Base-by-base conservation (phyloP, 2,888 invertebrate species). In the Mesorhabditis belari region DNA sequence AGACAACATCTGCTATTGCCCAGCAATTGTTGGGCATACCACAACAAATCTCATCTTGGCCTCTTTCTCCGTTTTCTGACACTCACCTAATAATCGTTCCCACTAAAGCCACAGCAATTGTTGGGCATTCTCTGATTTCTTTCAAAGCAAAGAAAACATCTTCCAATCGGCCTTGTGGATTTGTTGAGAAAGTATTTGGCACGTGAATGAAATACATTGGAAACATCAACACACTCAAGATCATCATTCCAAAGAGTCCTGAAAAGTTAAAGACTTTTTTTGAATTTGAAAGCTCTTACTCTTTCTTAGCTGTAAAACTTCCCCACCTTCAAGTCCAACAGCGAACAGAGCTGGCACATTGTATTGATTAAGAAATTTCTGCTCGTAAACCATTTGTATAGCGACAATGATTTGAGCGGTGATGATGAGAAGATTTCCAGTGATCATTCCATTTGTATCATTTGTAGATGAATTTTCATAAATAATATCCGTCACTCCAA, bases 281-380 rank as follows among this genome's bases (percentile, higher is more conserved):
- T 21, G 19, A 2, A n/a, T n/a, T n/a, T n/a, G n/a, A n/a, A n/a
- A n/a, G n/a, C n/a, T n/a, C n/a, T n/a, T n/a, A n/a, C n/a, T n/a
- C n/a, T n/a, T n/a, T n/a, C n/a, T n/a, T n/a, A n/a, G n/a, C n/a
- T n/a, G n/a, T n/a, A n/a, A n/a, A n/a, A n/a, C n/a, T n/a, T n/a
- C n/a, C n/a, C n/a, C n/a, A 83, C 92, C 92, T 85, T 95, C 93
- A 89, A 90, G 91, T 5, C 95, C 94, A 23, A 92, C 90, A 4
- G 91, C 93, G 82, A 91, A 90, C 64, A 95, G 83, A 0, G 94
- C 87, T 0, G 91, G 90, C 55, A 94, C 90, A 82, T 92, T 90
- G 73, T 88, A 85, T 56, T 89, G 88, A 62, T 87, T 85, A 0
- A 95, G 87, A 82, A 88, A 73, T 83, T 91, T 91, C 82, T 96